Evolutionary conservation across 2,797 vertebrate species (phyloP).

Genomic region (Pogonophryne albipinna): DNA sequence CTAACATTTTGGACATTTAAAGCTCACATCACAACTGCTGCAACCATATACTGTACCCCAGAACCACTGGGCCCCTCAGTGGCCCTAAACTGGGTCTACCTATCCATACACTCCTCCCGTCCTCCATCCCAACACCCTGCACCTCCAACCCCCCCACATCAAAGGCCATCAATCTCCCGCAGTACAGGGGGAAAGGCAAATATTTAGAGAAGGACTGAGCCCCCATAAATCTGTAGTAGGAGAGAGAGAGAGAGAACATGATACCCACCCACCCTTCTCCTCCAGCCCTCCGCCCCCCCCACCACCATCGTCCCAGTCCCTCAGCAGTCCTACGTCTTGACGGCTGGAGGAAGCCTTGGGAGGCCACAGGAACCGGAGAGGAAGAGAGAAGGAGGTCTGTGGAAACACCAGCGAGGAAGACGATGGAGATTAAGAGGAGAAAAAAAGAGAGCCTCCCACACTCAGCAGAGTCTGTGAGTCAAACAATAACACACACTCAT

Average conservation of each 20-base stretch:
- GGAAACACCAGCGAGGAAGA: constrained; percentile 70
- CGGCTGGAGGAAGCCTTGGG: constrained; percentile 77
- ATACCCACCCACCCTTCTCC: constrained; percentile 79
- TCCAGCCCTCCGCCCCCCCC: constrained; percentile 62
- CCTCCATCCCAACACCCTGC: constrained; percentile 67
- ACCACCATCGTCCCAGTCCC: constrained; percentile 70
- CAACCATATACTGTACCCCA: constrained; percentile 11
- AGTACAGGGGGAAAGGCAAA: constrained; percentile 88
- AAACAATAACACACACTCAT: constrained; percentile 67
- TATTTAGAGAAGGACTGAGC: constrained; percentile 89
- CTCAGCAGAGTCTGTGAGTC: constrained; percentile 39
- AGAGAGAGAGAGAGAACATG: constrained; percentile 80
- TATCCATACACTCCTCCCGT: constrained; percentile 54
- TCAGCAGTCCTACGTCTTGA: constrained; percentile 78
- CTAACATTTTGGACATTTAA: background rate
- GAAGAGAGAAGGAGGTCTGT: constrained; percentile 76
- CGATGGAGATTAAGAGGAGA: constrained; percentile 37
- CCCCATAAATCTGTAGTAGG: constrained; percentile 87
- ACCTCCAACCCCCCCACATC: constrained; percentile 77
- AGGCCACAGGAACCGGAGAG: constrained; percentile 77
- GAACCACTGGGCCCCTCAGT: constrained; percentile 23
- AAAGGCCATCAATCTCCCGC: constrained; percentile 88
- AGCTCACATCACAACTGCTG: constrained; percentile 23
- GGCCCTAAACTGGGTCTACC: constrained; percentile 54
- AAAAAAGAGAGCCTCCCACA: constrained; percentile 36